A percentile compares a stretch with the other conserved stretches of the same genome.
Conservation (phyloP, 92 coral and sea anemone species). For the Epizoanthus fatuus region DNA sequence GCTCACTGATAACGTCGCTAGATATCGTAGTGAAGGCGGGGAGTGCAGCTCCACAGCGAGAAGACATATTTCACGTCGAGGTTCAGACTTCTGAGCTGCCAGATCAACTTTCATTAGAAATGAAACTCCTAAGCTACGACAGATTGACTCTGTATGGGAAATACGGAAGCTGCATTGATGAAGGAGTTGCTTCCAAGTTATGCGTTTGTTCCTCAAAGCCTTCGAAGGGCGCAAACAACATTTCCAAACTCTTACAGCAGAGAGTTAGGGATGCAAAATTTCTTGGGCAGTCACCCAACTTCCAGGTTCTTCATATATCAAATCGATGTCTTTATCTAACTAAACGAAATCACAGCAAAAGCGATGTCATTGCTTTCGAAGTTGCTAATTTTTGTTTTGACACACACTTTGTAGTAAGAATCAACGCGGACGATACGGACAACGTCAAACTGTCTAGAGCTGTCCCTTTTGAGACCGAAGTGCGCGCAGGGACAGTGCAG, state of each 20-base stretch:
- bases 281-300: not conserved
- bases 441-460: conserved; percentile 68
- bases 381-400: conserved; percentile 66
- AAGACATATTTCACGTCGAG: conserved; percentile 72
- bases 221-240: not conserved
- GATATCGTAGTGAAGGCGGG: conserved; percentile 43
- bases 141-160: conserved; percentile 73
- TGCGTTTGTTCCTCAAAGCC: conserved; percentile 76
- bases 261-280: not conserved
- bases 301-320: not conserved
- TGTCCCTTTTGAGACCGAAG: conserved; percentile 57
- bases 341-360: conserved; percentile 59
- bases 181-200: conserved; percentile 65
- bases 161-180: conserved; percentile 78
- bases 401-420: conserved; percentile 24
- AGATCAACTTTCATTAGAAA: conserved; percentile 54
- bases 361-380: conserved; percentile 67
- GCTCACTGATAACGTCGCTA: conserved; percentile 10
- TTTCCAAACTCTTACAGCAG: not conserved
- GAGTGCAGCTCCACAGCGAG: conserved; percentile 21
- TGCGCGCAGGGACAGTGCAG: conserved; percentile 63
- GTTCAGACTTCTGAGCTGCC: conserved; percentile 57
- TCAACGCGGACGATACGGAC: conserved; percentile 33
- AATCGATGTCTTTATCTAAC: conserved; percentile 54
- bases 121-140: conserved; percentile 77